These are phyloP conservation scores for Clistopyga incitator DNA, from an alignment of 2,888 invertebrate genomes.

Conservation along the genomic window DNA sequence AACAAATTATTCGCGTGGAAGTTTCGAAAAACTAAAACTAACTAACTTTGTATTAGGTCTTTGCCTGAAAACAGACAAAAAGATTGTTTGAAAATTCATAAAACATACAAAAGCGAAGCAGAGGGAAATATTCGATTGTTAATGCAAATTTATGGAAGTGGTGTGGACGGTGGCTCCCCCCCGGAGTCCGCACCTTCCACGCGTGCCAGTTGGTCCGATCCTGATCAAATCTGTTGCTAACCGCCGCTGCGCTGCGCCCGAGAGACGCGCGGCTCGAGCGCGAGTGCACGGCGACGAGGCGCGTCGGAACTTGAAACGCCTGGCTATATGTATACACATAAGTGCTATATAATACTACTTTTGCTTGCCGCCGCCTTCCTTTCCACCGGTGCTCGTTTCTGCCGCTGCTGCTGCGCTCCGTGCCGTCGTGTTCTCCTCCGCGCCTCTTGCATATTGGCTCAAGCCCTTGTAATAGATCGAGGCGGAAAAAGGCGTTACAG, in stretches of 20 bases:
- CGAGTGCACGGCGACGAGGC: slow-evolving; percentile 55
- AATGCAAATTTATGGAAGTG: slow-evolving; percentile 45
- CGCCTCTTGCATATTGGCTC: not conserved
- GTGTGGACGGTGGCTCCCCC: slow-evolving; percentile 62
- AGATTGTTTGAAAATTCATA: not conserved
- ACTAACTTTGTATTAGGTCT: no score
- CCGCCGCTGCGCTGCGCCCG: slow-evolving; percentile 73
- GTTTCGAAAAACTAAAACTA: no score
- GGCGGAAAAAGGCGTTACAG: slow-evolving; percentile 39
- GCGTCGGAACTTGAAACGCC: slow-evolving; percentile 60
- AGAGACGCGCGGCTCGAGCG: slow-evolving; percentile 49
- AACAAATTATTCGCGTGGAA: no score
- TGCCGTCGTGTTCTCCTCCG: not conserved
- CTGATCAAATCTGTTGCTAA: slow-evolving; percentile 82
- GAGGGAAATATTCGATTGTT: slow-evolving; percentile 1
- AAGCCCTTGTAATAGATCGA: slow-evolving; percentile 44
- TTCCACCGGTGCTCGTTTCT: not conserved
- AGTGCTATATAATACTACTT: slow-evolving; percentile 8
- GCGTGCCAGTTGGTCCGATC: slow-evolving; percentile 74
- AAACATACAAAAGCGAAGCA: not conserved
- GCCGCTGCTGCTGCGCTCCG: slow-evolving; percentile 5
- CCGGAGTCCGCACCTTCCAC: slow-evolving; percentile 70
- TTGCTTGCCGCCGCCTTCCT: slow-evolving; percentile 11
- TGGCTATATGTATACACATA: slow-evolving; percentile 24
- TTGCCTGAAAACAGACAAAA: no score